Conservation (phyloP, 2,888 invertebrate species). For the Aricia artaxerxes region DNA sequence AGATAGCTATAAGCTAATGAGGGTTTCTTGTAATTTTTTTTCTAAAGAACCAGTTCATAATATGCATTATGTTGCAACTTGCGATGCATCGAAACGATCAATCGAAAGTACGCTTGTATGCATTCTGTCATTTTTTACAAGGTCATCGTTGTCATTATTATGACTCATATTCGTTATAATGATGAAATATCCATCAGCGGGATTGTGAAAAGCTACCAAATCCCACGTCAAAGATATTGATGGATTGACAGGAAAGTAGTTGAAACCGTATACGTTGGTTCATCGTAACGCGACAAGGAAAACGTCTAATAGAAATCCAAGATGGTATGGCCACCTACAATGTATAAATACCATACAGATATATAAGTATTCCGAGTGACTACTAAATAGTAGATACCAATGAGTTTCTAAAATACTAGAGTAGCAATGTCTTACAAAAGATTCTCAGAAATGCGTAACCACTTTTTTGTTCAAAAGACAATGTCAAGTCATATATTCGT, state of each 20-base stretch:
- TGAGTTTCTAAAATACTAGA: no score
- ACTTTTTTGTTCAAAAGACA: no score
- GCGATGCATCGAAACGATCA: neutral
- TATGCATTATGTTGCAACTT: no score
- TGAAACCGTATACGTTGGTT: constrained; percentile 5
- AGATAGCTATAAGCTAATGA: no score
- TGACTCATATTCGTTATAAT: neutral
- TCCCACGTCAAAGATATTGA: constrained; percentile 16
- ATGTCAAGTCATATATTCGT: no score
- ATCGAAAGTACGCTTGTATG: neutral
- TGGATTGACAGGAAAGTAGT: constrained; percentile 10
- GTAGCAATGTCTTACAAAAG: no score
- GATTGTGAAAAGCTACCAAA: constrained; percentile 10
- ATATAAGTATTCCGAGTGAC: no score
- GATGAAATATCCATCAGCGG: constrained; percentile 6
- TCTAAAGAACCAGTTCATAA: no score
- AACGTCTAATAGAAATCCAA: constrained; percentile 8
- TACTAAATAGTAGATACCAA: no score
- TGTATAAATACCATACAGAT: neutral
- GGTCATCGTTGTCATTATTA: neutral
- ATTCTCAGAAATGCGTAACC: no score
- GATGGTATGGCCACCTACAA: neutral
- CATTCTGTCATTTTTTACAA: neutral
- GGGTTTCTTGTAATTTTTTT: no score
- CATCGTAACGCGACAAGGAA: neutral